phyloP scores from a whole-genome alignment of 2,797 vertebrate species.

The Bovichtus variegatus region DNA sequence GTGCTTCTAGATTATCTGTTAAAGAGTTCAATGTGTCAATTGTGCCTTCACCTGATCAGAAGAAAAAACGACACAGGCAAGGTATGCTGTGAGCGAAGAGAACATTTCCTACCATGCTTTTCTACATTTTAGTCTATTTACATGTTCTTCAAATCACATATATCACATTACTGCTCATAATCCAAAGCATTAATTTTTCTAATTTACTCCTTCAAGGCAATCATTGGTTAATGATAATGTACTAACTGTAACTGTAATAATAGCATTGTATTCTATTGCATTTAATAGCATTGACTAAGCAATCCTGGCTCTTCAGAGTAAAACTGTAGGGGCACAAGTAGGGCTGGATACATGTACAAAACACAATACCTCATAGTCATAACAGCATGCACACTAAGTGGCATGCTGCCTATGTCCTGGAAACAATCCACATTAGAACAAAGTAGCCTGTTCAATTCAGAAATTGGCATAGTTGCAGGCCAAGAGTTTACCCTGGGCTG shows the following conservation, averaged over 20 bases:
- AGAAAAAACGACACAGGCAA: no score
- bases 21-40: neutral
- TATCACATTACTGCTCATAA: neutral
- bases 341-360: neutral
- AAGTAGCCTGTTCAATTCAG: neutral
- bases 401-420: neutral
- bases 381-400: neutral
- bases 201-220: neutral
- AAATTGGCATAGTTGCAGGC: neutral
- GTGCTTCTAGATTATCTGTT: neutral
- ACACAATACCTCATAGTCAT: constrained; percentile 1
- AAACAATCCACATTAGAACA: neutral
- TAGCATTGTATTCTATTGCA: no score
- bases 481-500: neutral
- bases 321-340: neutral
- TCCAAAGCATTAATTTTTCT: neutral
- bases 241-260: no score
- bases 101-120: no score
- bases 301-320: neutral
- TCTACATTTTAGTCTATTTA: neutral
- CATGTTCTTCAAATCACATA: neutral
- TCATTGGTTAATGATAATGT: neutral
- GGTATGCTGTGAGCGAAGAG: no score
- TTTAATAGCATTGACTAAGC: no score
- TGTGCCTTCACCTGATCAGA: no score